These are phyloP conservation scores for Parnassius mnemosyne DNA, from an alignment of 2,888 invertebrate species.

Conservation along the genomic window DNA sequence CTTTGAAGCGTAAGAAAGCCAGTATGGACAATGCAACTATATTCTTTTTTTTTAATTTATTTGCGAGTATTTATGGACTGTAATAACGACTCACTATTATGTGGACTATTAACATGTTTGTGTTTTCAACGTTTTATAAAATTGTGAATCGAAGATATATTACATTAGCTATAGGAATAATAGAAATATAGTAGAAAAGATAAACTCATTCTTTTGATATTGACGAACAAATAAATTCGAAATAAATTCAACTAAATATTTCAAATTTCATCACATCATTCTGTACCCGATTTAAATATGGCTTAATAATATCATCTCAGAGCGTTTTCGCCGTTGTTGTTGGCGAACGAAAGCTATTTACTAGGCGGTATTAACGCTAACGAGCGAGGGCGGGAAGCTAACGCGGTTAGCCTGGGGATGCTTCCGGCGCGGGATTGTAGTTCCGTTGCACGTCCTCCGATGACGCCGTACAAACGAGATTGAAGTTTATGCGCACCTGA, in stretches of 20 bases:
- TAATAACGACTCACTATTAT: too few relatives aligned
- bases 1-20: too few relatives aligned
- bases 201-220: too few relatives aligned
- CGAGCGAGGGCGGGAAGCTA: constrained; percentile 36
- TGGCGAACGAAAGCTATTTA: constrained; percentile 27
- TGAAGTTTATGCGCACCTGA: constrained; percentile 5
- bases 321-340: constrained; percentile 16
- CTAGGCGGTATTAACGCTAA: constrained; percentile 23
- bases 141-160: too few relatives aligned
- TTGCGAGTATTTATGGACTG: too few relatives aligned
- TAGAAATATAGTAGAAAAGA: too few relatives aligned
- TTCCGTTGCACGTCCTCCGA: constrained; percentile 48
- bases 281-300: not conserved
- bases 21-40: too few relatives aligned
- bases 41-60: too few relatives aligned
- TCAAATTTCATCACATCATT: constrained; percentile 2
- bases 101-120: too few relatives aligned
- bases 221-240: too few relatives aligned
- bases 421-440: constrained; percentile 65
- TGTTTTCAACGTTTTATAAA: too few relatives aligned
- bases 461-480: constrained; percentile 9
- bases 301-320: constrained; percentile 10
- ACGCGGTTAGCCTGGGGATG: constrained; percentile 47
- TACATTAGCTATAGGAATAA: too few relatives aligned
- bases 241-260: not conserved